phyloP scores from a whole-genome alignment of 53 echinoderm and acorn worm species.

The Antedon mediterranea region DNA sequence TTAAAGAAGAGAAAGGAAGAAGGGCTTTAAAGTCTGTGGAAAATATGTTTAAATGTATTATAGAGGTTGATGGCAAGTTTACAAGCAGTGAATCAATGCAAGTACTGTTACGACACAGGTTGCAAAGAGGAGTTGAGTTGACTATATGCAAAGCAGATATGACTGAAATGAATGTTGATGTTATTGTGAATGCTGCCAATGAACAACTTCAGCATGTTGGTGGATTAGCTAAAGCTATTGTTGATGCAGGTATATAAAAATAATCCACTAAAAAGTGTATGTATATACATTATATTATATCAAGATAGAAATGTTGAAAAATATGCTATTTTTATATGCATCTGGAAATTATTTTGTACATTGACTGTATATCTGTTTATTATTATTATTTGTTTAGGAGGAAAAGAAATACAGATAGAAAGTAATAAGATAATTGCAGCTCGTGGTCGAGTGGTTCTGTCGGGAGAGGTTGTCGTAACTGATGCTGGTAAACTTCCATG shows the following conservation, averaged over 20 bases:
- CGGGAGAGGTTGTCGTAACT: constrained; percentile 24
- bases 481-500: constrained; percentile 17
- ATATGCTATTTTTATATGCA: too few species aligned
- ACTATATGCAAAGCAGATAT: constrained; percentile 33
- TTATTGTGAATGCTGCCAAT: constrained; percentile 43
- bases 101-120: neutral
- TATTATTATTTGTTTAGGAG: constrained; percentile 12
- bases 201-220: constrained; percentile 23
- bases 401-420: constrained; percentile 21
- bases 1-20: constrained; percentile 21
- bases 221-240: constrained; percentile 29
- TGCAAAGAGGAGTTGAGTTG: neutral
- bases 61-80: neutral
- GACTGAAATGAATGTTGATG: constrained; percentile 29
- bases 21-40: constrained; percentile 9
- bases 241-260: constrained; percentile 23
- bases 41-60: constrained; percentile 13
- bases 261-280: too few species aligned
- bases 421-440: constrained; percentile 7
- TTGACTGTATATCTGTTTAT: too few species aligned
- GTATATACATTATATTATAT: neutral
- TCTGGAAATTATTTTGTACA: too few species aligned
- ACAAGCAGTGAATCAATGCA: neutral
- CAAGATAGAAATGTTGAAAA: neutral
- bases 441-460: neutral